Percentiles rank a stretch among this genome's conserved stretches.
Evolutionary conservation across 1,140 invertebrate genomes (phyloP).

Genomic region (Bombus confusus): DNA sequence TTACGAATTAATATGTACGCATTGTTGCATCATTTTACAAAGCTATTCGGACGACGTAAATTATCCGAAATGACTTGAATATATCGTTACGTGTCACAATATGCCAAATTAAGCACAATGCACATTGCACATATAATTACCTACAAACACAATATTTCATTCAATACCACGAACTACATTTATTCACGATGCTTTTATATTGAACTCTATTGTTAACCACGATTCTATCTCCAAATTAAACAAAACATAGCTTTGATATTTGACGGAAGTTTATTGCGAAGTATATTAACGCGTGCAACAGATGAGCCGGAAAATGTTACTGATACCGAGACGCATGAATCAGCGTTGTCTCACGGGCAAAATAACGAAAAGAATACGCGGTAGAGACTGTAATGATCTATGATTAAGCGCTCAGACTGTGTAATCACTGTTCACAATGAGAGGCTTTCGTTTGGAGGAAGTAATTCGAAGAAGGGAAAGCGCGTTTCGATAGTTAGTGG

Average conservation of each 20-base stretch:
- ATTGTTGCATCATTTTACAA: not conserved
- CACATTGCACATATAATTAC: not conserved
- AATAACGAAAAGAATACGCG: not conserved
- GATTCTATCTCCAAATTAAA: not conserved
- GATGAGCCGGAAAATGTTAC: not conserved
- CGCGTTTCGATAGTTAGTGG: constrained; percentile 4
- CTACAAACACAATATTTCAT: not conserved
- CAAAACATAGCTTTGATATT: not conserved
- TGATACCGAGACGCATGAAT: not conserved
- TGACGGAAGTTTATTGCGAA: not conserved
- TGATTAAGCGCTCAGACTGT: constrained; percentile 22
- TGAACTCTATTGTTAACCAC: not conserved
- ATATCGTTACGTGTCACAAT: not conserved
- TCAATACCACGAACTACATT: not conserved
- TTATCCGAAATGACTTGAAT: not conserved
- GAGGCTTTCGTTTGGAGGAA: constrained; percentile 10
- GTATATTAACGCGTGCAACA: not conserved
- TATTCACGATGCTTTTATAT: not conserved
- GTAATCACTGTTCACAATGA: constrained; percentile 10
- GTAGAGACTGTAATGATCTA: constrained; percentile 16
- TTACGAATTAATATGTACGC: not conserved
- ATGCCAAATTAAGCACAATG: too few relatives aligned
- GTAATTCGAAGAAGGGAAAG: constrained; percentile 27
- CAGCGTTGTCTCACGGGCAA: not conserved
- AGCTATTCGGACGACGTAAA: too few relatives aligned